These are phyloP conservation scores for Drosophila pseudoananassae DNA, from an alignment of 1,140 invertebrate genomes.

Conservation along the genomic window DNA sequence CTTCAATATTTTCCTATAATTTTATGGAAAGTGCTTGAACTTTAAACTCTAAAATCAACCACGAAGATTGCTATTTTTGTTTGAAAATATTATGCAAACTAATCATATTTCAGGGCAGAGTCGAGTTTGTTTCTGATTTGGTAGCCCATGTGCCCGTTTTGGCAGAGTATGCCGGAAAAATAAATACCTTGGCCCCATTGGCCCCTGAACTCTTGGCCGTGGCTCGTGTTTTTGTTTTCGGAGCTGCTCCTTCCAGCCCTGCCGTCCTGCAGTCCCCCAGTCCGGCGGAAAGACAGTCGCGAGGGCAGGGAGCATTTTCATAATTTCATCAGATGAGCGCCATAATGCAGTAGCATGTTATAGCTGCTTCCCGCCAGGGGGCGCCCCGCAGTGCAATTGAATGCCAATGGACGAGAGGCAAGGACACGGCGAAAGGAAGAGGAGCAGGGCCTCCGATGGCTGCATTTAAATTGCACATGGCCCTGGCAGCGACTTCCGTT, in stretches of 20 bases:
- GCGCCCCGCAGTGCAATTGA: slow-evolving; percentile 72
- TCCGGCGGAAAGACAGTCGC: background rate
- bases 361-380: slow-evolving; percentile 61
- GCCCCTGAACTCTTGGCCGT: slow-evolving; percentile 48
- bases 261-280: background rate
- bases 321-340: slow-evolving; percentile 77
- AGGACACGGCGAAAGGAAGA: background rate
- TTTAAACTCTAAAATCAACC: no score
- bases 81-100: background rate
- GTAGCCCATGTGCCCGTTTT: slow-evolving; percentile 1
- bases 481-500: slow-evolving; percentile 77
- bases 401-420: slow-evolving; percentile 53
- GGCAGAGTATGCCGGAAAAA: slow-evolving; percentile 34
- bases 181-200: slow-evolving; percentile 60
- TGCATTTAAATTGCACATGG: slow-evolving; percentile 82
- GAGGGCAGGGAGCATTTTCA: slow-evolving; percentile 57
- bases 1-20: background rate
- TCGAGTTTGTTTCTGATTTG: no score
- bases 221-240: slow-evolving; percentile 30
- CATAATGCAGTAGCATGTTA: slow-evolving; percentile 79
- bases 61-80: no score
- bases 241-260: slow-evolving; percentile 22
- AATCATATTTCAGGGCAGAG: no score
- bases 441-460: slow-evolving; percentile 33
- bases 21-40: background rate